A percentile compares a stretch with the other conserved stretches of the same genome.
Conservation (phyloP, 2,888 invertebrate genomes). For the Catocala fraxini region DNA sequence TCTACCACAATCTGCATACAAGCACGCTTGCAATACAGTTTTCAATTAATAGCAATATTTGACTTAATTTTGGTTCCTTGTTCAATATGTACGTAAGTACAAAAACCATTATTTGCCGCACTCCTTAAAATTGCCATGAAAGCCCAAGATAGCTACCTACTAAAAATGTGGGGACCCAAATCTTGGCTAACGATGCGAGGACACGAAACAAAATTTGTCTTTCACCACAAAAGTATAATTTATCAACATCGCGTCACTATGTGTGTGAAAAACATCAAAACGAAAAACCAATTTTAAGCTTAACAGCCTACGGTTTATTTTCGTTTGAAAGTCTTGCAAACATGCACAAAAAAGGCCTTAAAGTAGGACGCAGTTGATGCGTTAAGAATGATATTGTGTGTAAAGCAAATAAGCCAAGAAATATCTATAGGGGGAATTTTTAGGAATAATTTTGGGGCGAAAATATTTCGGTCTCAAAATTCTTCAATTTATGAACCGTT, state of each 20-base stretch:
- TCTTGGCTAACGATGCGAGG: conserved; percentile 67
- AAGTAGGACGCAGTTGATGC: conserved; percentile 42
- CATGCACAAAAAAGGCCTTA: conserved; percentile 33
- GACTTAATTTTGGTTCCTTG: no score
- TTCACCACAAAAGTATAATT: conserved; percentile 63
- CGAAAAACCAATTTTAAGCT: conserved; percentile 18
- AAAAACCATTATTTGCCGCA: conserved; percentile 29
- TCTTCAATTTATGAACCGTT: not conserved
- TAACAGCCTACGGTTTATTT: conserved; percentile 17
- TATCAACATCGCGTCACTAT: conserved; percentile 63
- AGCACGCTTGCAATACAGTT: no score
- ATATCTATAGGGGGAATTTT: conserved; percentile 18
- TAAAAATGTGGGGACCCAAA: conserved; percentile 53
- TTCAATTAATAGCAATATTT: no score
- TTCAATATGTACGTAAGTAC: not conserved
- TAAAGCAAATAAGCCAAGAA: conserved; percentile 28
- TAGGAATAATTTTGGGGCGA: conserved; percentile 22
- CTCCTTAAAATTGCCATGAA: conserved; percentile 26
- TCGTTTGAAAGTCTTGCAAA: conserved; percentile 6
- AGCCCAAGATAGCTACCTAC: conserved; percentile 25
- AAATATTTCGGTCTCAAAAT: not conserved
- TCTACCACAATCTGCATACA: no score
- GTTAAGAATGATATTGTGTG: conserved; percentile 44
- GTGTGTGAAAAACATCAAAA: conserved; percentile 12
- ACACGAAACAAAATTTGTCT: conserved; percentile 75